Evolutionary conservation across 1,140 invertebrate genomes (phyloP), one percentile per base, ranked within the genome.

Genomic region (Pseudomyrmex flavicornis): DNA sequence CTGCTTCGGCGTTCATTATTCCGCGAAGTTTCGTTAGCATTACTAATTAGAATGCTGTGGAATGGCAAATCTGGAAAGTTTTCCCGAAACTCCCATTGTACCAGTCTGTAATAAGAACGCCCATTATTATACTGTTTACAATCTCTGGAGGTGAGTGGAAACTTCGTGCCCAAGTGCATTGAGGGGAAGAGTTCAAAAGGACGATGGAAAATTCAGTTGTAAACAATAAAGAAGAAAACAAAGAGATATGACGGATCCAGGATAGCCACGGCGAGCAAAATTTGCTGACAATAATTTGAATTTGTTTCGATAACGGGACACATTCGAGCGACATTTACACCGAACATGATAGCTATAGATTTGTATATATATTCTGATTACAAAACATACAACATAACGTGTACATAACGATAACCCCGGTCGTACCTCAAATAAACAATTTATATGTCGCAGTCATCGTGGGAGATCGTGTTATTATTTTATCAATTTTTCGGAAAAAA

Each of bases 71-170:
- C 59, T 46, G 48, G 52, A 52, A 82, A 86, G 61, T 84, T 86
- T 63, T 54, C 69, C 62, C 68, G 77, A 85, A 88, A 77, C 87
- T 85, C 58, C 58, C 48, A 52, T 52, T 61, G 44, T 63, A 72
- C 56, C 48, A 56, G 84, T 63, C 83, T 83, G 59, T 89, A 89
- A 89, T 87, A 87, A 89, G 88, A 85, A 84, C 82, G 79, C 54
- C 84, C 82, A 77, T 89, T 87, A 85, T 89, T 87, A 73, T 86
- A 85, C 87, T 89, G 88, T 89, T 89, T 89, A 89, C 87, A 87
- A 87, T 88, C 84, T 82, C 68, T 48, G 9, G 46, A 75, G 65
- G 72, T 52, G 17, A n/a, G 17, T 59, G 54, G 54, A 61, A 80
- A 80, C 66, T 80, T 80, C 56, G 76, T n/a, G 12, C 66, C 0